These are phyloP conservation scores for Callinectes sapidus DNA, from an alignment of 2,888 invertebrate species.

Conservation along the genomic window DNA sequence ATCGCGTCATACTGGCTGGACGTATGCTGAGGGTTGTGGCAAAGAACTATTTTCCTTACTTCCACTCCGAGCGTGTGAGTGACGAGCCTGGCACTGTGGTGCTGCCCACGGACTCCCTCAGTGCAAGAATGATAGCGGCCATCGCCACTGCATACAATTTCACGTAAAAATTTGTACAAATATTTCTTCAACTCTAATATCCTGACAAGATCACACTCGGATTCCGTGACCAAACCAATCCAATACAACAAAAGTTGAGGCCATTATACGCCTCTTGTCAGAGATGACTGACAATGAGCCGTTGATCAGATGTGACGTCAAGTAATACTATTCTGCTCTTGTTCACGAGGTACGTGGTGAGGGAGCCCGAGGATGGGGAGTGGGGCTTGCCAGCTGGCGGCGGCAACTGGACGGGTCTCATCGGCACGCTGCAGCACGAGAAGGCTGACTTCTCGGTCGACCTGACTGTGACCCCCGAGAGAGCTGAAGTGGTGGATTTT, in stretches of 20 bases:
- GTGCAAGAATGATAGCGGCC: constrained; percentile 20
- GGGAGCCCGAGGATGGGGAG: constrained; percentile 3
- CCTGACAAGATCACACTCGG: too few species aligned
- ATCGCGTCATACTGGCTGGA: neutral
- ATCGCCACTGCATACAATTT: constrained; percentile 11
- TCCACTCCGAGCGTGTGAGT: neutral
- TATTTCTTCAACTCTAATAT: too few species aligned
- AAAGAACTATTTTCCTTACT: constrained; percentile 40
- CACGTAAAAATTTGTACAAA: neutral
- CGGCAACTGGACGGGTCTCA: constrained; percentile 16
- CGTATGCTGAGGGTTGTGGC: constrained; percentile 26
- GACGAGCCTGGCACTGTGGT: neutral
- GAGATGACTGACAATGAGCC: neutral
- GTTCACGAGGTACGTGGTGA: neutral
- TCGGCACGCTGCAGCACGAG: neutral
- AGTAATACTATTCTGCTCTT: neutral
- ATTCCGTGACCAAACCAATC: too few species aligned
- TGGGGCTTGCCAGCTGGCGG: constrained; percentile 7
- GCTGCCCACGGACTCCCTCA: neutral
- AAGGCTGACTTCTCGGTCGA: neutral
- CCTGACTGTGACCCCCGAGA: neutral
- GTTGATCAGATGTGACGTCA: neutral
- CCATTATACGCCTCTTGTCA: neutral
- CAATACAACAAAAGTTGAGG: too few species aligned
- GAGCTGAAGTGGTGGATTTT: neutral